phyloP scores from a whole-genome alignment of 2,797 vertebrate species.

The Catamblyrhynchus diadema region DNA sequence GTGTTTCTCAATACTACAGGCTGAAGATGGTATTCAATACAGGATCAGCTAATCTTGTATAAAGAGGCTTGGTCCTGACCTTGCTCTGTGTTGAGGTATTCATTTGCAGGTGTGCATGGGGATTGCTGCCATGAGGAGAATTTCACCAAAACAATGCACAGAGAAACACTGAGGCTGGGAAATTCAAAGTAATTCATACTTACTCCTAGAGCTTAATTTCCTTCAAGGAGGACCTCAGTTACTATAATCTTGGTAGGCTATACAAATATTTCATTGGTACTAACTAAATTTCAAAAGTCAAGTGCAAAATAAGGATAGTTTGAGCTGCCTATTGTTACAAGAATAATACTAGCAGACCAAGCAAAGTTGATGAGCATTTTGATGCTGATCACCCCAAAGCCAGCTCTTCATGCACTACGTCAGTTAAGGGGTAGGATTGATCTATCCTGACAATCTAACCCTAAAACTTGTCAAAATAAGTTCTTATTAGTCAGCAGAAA shows the following conservation, averaged over 20 bases:
- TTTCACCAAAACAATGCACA: neutral
- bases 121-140: neutral
- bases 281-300: neutral
- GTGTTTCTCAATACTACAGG: neutral
- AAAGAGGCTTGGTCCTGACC: neutral
- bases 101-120: neutral
- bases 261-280: neutral
- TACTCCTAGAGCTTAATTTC: neutral
- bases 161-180: neutral
- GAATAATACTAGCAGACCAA: neutral
- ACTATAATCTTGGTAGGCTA: neutral
- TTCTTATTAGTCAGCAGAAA: neutral
- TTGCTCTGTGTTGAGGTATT: neutral
- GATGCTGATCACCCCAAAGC: neutral
- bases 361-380: neutral
- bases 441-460: neutral
- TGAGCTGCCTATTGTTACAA: neutral
- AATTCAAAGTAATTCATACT: neutral
- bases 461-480: neutral
- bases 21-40: neutral
- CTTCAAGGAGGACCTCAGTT: neutral
- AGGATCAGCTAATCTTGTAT: neutral
- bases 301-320: neutral
- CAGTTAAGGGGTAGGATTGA: neutral
- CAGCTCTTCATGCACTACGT: neutral